phyloP scores from a whole-genome alignment of 2,113 vertebrate species.

The Gopherus flavomarginatus region DNA sequence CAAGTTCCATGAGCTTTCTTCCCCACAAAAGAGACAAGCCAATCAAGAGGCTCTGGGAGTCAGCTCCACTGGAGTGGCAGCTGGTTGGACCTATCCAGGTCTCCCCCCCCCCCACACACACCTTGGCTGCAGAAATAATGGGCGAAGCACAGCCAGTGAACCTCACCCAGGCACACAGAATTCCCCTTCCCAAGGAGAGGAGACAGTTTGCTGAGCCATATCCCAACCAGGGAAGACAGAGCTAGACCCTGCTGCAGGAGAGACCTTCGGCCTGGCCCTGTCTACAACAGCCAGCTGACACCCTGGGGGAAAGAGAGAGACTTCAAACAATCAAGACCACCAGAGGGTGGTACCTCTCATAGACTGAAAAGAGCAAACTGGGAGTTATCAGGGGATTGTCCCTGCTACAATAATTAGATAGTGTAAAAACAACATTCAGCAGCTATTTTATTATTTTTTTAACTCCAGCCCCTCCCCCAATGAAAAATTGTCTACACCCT shows the following conservation, averaged over 20 bases:
- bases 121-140: not conserved
- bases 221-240: not conserved
- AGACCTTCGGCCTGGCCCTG: accelerated
- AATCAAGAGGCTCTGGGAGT: not conserved
- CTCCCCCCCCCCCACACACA: not conserved
- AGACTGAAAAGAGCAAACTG: not conserved
- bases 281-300: not conserved
- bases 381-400: not conserved
- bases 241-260: not conserved
- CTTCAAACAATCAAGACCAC: not conserved
- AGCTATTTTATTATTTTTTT: not conserved
- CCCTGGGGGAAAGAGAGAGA: not conserved
- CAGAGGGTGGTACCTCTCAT: not conserved
- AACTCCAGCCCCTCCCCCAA: not conserved
- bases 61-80: not conserved
- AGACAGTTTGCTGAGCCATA: not conserved
- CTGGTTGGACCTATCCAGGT: no score
- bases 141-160: not conserved
- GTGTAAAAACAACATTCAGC: not conserved
- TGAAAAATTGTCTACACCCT: not conserved
- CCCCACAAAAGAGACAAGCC: not conserved
- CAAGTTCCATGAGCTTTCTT: no score
- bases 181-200: no score
- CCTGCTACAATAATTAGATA: not conserved
- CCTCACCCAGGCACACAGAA: not conserved